phyloP scores from a whole-genome alignment of 2,888 invertebrate species.

The Pilophorus perplexus region DNA sequence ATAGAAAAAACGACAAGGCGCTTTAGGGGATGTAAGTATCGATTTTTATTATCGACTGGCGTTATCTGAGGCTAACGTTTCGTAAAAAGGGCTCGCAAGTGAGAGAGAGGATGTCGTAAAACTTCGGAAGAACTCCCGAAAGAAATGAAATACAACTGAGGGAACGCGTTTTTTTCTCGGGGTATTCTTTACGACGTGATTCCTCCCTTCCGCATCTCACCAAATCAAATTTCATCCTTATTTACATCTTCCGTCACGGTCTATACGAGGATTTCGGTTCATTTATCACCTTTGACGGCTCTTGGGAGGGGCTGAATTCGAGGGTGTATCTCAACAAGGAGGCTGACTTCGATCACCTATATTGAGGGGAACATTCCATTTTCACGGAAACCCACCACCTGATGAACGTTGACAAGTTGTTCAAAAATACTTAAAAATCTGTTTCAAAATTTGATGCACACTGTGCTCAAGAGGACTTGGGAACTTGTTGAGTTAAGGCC shows the following conservation, averaged over 20 bases:
- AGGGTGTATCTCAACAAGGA: no score
- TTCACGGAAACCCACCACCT: no score
- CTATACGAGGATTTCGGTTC: conserved; percentile 6
- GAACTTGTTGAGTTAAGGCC: no score
- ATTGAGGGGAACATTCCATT: no score
- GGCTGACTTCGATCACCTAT: no score
- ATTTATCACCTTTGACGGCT: conserved; percentile 25
- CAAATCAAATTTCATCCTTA: conserved; percentile 22
- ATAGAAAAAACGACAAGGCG: no score
- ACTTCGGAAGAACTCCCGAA: conserved; percentile 3
- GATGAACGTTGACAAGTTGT: no score
- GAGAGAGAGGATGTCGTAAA: conserved; percentile 1
- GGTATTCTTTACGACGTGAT: conserved; percentile 31
- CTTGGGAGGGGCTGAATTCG: no score
- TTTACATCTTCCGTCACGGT: conserved; percentile 31
- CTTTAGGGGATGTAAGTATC: no score
- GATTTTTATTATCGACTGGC: not conserved
- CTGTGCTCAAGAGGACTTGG: no score
- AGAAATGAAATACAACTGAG: conserved; percentile 14
- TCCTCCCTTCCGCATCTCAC: not conserved
- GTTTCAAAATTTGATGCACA: no score
- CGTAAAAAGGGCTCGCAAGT: not conserved
- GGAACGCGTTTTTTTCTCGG: not conserved
- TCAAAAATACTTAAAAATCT: no score
- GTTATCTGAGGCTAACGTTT: not conserved